A percentile compares a stretch with the other conserved stretches of the same genome.
These are phyloP conservation scores for Carettochelys insculpta DNA, from an alignment of 2,113 vertebrate species.

Conservation along the genomic window DNA sequence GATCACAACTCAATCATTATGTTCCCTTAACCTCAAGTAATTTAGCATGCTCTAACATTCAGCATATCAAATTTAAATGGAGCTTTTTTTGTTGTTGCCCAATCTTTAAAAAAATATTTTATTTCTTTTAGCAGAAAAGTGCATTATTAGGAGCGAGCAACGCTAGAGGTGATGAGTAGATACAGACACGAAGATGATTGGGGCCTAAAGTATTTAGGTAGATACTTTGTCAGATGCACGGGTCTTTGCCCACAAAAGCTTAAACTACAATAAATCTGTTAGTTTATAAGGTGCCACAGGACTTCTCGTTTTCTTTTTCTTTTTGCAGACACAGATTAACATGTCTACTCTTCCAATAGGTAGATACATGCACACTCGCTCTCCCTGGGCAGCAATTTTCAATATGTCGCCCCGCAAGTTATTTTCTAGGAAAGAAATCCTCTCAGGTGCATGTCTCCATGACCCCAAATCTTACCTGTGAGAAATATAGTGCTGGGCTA, in stretches of 20 bases:
- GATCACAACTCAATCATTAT: neutral
- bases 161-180: neutral
- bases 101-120: neutral
- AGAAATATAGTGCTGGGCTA: neutral
- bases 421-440: neutral
- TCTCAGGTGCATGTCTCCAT: neutral
- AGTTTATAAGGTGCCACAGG: too few species aligned
- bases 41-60: neutral
- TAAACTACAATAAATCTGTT: too few species aligned
- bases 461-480: neutral
- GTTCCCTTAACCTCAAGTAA: neutral
- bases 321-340: too few species aligned
- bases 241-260: too few species aligned
- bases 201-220: neutral
- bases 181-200: neutral
- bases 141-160: neutral
- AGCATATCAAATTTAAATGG: neutral
- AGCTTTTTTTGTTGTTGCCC: neutral
- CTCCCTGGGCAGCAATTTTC: neutral
- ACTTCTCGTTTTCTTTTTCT: too few species aligned
- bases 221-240: too few species aligned
- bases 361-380: neutral
- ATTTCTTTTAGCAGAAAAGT: neutral
- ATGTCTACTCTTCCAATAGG: too few species aligned
- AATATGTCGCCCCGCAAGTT: neutral